Base-by-base conservation (phyloP, 2,113 vertebrate genomes). In the Thamnaconus septentrionalis region DNA sequence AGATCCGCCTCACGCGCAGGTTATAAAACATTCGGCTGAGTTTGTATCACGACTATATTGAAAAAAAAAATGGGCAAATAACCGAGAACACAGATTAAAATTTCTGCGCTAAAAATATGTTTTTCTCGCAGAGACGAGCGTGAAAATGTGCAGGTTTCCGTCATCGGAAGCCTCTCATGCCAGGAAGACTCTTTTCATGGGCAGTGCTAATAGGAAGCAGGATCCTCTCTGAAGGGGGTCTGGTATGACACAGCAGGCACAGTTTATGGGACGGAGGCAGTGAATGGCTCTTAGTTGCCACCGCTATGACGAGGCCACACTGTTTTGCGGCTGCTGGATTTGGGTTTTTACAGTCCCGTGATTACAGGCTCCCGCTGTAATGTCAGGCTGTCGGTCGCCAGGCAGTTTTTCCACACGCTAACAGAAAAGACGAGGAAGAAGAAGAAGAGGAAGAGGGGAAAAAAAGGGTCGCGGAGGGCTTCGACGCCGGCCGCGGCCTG, bases 341-440 rank as follows among this genome's bases (percentile, higher is more conserved):
- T 84, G 86, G 86, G 85, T 86, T 91, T 90, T 92, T 90, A 90
- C 87, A 88, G 88, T 79, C 83, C 72, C 73, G 73, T 91, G 89
- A 92, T 93, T 92, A 92, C 88, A 92, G 88, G 74, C 88, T 89
- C 76, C 76, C 40, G 62, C 81, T 80, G 79, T 90, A 91, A 93
- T 92, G 87, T 86, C 88, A 90, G 88, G 83, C 87, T 89, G 85
- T 75, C 80, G 77, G 80, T 73, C 79, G 87, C 87, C 82, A 83
- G 83, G 83, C 85, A 87, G 79, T 81, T 87, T 85, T 91, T 84
- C 88, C 88, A 9, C 86, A 88, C 79, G 84, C 83, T 69, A 82
- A 87, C 66, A 76, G 80, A 72, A 84, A 81, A 85, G 83, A 85
- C 78, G 83, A 79, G 83, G 80, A 82, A 66, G 76, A 31, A 31